Base-by-base conservation (phyloP, 2,888 invertebrate genomes). In the Lasioglossum calceatum region DNA sequence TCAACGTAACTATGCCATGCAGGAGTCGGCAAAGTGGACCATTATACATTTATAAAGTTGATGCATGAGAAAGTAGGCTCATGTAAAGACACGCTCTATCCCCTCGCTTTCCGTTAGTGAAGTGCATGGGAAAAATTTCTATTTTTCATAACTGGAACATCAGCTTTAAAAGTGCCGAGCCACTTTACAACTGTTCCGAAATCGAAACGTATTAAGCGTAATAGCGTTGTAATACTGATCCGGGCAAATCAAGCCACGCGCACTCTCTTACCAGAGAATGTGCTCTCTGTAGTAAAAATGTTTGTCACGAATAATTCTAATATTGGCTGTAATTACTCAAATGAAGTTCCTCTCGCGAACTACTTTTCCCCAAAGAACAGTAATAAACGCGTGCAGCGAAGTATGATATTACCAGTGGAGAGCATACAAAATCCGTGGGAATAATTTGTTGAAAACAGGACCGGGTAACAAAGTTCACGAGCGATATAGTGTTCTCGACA, bases 81-180 rank as follows among this genome's bases (percentile, higher is more conserved):
- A 36, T 67, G 79, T 73, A 67, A 85, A 79, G 79, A 58, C 82
- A 50, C 3, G 47, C 16, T 64, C 36, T 44, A 44, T 36, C 19
- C 58, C 32, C 47, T 36, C 42, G 79, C 74, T 23, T 76, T 19
- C 42, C 39, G 23, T 74, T 78, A 75, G 54, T 54, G 72, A 79
- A 84, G 74, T 73, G 73, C 54, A 27, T 47, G 50, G 32, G 76
- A 79, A 77, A 14, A 12, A 50, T 47, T 1, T 71, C 27, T 42
- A n/a, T 42, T 19, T 19, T 71, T 42, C 73, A 50, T 14, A 75
- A 85, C 75, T 76, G 72, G n/a, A 44, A 61, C 27, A 74, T 70
- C 19, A 50, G 67, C 47, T 77, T 82, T 23, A 27, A 82, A 73
- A 77, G 64, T 73, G 82, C 44, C 81, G 77, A 82, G 73, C 54